phyloP scores from a whole-genome alignment of 2,113 vertebrate genomes.

The Myiozetetes cayanensis region DNA sequence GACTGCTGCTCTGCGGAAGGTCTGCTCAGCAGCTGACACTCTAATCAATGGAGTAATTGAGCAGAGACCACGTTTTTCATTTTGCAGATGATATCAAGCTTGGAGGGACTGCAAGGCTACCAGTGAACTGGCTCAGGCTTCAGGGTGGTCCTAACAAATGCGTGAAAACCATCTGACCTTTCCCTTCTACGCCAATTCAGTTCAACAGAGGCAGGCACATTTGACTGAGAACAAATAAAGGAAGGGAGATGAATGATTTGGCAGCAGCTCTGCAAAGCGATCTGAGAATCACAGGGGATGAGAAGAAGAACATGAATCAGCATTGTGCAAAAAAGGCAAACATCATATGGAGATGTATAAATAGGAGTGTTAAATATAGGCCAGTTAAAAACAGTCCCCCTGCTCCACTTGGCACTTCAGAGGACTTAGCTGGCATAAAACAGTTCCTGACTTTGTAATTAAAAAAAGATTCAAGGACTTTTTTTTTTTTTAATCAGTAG shows the following conservation, averaged over 20 bases:
- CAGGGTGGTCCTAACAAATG: neutral
- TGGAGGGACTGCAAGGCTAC: neutral
- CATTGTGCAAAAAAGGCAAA: slow-evolving; percentile 19
- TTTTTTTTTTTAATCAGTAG: neutral
- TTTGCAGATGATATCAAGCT: neutral
- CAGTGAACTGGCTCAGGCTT: neutral
- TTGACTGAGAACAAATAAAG: neutral
- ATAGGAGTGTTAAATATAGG: slow-evolving; percentile 39
- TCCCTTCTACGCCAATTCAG: neutral
- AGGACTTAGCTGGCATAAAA: neutral
- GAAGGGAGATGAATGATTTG: neutral
- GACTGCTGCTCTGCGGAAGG: neutral
- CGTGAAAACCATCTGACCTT: neutral
- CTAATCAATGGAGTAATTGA: neutral
- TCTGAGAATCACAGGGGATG: neutral
- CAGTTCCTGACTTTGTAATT: neutral
- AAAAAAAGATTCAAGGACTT: neutral
- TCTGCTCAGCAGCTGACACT: neutral
- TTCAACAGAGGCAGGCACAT: neutral
- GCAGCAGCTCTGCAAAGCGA: neutral
- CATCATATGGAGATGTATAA: neutral
- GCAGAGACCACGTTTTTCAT: neutral
- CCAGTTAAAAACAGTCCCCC: neutral
- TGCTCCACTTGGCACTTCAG: neutral
- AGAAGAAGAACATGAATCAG: slow-evolving; percentile 29